Evolutionary conservation across 2,113 vertebrate genomes (phyloP).

Genomic region (Lepidiolamprologus cunningtoni): DNA sequence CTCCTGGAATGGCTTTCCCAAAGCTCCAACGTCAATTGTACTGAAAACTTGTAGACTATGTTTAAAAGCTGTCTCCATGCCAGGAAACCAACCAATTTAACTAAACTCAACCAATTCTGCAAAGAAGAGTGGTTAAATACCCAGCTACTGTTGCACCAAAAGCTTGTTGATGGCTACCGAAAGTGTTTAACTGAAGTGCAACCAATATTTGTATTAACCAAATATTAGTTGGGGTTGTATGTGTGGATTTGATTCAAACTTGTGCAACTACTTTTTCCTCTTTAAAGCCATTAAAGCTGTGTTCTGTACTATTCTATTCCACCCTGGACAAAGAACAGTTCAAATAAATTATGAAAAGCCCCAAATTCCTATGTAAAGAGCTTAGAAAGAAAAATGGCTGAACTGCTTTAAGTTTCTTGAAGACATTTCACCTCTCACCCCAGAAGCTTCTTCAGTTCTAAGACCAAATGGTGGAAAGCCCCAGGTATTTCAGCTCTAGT

Average conservation of each 20-base stretch:
- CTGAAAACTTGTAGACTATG: background rate
- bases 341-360: background rate
- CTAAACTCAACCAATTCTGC: background rate
- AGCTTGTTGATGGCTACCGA: background rate
- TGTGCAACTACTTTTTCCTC: background rate
- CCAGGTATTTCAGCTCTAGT: background rate
- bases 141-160: background rate
- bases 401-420: background rate
- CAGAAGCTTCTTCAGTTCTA: background rate
- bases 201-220: background rate
- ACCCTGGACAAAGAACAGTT: background rate
- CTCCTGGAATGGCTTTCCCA: background rate
- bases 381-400: background rate
- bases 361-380: background rate
- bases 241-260: background rate
- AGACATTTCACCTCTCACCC: background rate
- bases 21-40: background rate
- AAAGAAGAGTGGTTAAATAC: background rate
- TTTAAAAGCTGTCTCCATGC: background rate
- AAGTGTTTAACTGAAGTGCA: background rate
- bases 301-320: background rate
- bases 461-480: background rate
- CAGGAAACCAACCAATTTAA: background rate
- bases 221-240: background rate
- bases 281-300: background rate